These are phyloP conservation scores for Callocephalon fimbriatum DNA, from an alignment of 2,113 vertebrate species.

Conservation along the genomic window DNA sequence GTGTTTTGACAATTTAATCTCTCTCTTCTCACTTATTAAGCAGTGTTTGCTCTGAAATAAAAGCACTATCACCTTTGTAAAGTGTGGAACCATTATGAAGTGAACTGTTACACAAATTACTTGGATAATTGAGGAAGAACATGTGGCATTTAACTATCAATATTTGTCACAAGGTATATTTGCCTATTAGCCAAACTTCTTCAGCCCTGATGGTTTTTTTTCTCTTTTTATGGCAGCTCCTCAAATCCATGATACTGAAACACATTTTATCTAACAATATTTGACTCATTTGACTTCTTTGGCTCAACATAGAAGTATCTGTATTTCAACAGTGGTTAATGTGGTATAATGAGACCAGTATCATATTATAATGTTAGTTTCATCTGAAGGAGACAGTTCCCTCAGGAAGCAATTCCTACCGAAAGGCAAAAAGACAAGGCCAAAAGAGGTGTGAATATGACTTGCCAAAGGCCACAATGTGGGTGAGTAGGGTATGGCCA, in stretches of 20 bases:
- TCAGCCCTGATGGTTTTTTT: not conserved
- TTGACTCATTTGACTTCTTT: not conserved
- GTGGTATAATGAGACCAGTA: not conserved
- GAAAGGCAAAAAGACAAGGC: not conserved
- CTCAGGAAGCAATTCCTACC: not conserved
- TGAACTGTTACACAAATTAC: not conserved
- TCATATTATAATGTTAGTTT: not conserved
- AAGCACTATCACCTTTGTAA: not conserved
- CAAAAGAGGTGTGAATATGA: not conserved
- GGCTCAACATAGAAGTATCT: not conserved
- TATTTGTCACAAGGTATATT: not conserved
- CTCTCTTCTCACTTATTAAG: not conserved
- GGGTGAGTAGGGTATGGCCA: not conserved
- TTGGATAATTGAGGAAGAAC: not conserved
- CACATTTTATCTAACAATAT: not conserved
- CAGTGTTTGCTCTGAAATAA: not conserved
- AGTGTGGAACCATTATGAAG: not conserved
- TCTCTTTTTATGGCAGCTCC: not conserved
- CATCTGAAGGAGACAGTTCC: not conserved
- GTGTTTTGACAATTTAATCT: not conserved
- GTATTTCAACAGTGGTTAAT: not conserved
- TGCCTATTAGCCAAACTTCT: not conserved
- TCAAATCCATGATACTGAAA: not conserved
- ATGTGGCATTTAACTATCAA: not conserved
- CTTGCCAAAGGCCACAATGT: fast-evolving